phyloP scores from a whole-genome alignment of 2,888 invertebrate genomes.

The Lasioglossum vierecki region DNA sequence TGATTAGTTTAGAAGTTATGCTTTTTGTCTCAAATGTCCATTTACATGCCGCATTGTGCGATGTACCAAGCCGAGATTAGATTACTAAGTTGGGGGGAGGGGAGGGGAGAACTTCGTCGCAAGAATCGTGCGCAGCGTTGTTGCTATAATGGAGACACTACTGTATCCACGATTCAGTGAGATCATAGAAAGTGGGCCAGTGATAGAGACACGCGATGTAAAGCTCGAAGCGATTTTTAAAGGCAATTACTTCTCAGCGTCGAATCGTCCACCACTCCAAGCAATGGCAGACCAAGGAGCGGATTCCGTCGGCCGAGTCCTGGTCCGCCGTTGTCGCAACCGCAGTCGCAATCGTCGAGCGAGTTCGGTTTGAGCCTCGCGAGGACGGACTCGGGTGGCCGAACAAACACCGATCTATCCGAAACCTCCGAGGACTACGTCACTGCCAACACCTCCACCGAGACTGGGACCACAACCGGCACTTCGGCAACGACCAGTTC shows the following conservation, averaged over 20 bases:
- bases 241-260: slow-evolving; percentile 82
- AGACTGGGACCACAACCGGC: slow-evolving; percentile 85
- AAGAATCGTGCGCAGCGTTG: no score
- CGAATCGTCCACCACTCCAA: slow-evolving; percentile 72
- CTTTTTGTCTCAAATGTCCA: no score
- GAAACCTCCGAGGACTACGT: slow-evolving; percentile 96
- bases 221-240: slow-evolving; percentile 47
- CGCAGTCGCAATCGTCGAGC: slow-evolving; percentile 82
- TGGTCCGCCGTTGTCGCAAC: slow-evolving; percentile 77
- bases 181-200: neutral
- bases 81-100: no score
- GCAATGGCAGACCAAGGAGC: slow-evolving; percentile 77
- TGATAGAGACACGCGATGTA: slow-evolving; percentile 14
- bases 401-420: slow-evolving; percentile 91
- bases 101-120: no score
- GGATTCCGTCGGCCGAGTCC: slow-evolving; percentile 80
- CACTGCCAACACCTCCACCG: slow-evolving; percentile 89
- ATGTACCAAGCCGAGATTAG: no score
- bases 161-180: neutral
- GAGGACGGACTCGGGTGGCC: slow-evolving; percentile 90
- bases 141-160: no score
- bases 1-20: no score
- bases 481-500: slow-evolving; percentile 83
- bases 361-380: slow-evolving; percentile 86
- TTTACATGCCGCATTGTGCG: no score